phyloP scores from a whole-genome alignment of 35 echinoderm and acorn worm species.

The Holothuria glaberrima region DNA sequence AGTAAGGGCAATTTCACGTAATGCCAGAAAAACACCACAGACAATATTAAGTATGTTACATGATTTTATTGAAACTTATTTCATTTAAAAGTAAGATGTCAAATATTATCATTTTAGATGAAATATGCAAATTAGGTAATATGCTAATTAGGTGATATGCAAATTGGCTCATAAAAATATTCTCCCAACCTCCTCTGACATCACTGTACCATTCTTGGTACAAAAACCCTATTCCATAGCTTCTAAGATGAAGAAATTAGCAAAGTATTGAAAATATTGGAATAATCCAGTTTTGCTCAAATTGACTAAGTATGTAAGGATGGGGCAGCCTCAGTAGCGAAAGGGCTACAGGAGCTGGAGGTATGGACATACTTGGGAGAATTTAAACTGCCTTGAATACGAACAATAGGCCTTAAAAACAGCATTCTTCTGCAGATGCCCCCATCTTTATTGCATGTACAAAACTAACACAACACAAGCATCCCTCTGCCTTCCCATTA shows the following conservation, averaged over 20 bases:
- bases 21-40: neutral
- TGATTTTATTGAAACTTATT: neutral
- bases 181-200: neutral
- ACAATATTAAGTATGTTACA: neutral
- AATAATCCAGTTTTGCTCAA: conserved; percentile 2
- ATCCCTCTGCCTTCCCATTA: too few relatives aligned
- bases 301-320: neutral
- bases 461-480: too few relatives aligned
- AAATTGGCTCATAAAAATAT: neutral
- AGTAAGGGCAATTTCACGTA: too few relatives aligned
- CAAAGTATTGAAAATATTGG: neutral
- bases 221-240: neutral
- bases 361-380: too few relatives aligned
- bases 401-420: too few relatives aligned
- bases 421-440: too few relatives aligned
- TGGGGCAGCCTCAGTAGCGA: neutral
- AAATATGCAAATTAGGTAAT: conserved; percentile 3
- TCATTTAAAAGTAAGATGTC: neutral
- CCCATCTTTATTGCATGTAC: too few relatives aligned
- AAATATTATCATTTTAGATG: neutral
- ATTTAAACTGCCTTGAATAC: too few relatives aligned
- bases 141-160: neutral
- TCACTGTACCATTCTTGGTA: neutral
- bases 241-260: too few relatives aligned
- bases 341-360: too few relatives aligned